A percentile compares a stretch with the other conserved stretches of the same genome.
Evolutionary conservation across 2,113 vertebrate species (phyloP).

Genomic region (Rhynchomys soricoides): DNA sequence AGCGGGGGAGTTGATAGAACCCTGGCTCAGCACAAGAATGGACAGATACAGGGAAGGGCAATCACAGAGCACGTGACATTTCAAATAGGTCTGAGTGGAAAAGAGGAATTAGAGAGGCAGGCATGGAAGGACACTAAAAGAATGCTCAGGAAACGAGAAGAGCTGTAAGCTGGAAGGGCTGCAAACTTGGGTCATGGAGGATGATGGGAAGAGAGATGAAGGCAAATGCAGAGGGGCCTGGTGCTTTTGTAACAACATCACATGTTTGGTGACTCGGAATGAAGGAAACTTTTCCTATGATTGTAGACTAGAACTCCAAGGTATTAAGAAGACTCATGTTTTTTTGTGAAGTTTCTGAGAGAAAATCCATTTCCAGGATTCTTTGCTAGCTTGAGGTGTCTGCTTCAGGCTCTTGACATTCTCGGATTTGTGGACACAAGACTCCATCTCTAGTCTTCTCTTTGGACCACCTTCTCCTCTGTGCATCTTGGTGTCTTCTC

Average conservation of each 20-base stretch:
- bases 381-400: neutral
- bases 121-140: neutral
- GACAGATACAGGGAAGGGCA: neutral
- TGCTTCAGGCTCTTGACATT: neutral
- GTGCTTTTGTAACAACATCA: neutral
- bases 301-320: neutral
- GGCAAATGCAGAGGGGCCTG: neutral
- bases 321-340: neutral
- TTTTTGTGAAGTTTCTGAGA: neutral
- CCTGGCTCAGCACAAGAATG: neutral
- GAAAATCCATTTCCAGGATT: neutral
- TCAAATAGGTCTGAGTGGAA: neutral
- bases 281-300: neutral
- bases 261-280: neutral
- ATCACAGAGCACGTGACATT: neutral
- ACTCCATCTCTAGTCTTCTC: neutral
- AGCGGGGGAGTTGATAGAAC: neutral
- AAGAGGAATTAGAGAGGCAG: neutral
- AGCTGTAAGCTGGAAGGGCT: neutral
- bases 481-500: neutral
- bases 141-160: no score
- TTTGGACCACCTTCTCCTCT: neutral
- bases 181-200: neutral
- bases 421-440: neutral
- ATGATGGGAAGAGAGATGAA: neutral